Evolutionary conservation across 1,140 invertebrate genomes (phyloP), one percentile per base, ranked within the genome.

Genomic region (Calliopsis andreniformis): DNA sequence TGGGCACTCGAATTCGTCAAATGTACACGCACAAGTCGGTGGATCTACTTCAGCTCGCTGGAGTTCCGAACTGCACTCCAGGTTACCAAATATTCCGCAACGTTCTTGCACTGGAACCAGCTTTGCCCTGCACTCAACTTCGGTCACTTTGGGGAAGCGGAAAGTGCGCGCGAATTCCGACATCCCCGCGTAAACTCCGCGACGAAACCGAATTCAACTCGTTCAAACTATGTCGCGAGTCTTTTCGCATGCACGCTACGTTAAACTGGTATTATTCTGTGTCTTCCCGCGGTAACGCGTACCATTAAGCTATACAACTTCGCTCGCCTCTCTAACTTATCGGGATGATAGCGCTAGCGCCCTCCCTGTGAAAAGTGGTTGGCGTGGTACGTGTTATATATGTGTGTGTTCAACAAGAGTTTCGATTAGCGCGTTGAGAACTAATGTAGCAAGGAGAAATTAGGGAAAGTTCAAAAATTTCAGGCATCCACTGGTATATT

Each of bases 41-140:
- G 58, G 30, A 62, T 51, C 42, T 61, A 61, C 28, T 39, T 49
- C 30, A n/a, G 59, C 25, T 42, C 14, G 58, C 47, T 63, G 73
- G 64, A 78, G 80, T 81, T 72, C 67, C n/a, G 58, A 82, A 82
- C 78, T 80, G 56, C 58, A 66, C 80, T 78, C 61, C 32, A 82
- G 69, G 76, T 72, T 42, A 59, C 59, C 79, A 82, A 82, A 82
- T 82, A 80, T 82, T 72, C 70, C 79, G 64, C 64, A 51, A 68
- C 51, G 68, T 79, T 78, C 79, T 78, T 78, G 80, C 72, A 81
- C 69, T 80, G 73, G 63, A 39, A 68, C 49, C 59, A 72, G 70
- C 72, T 76, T 76, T 76, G 64, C 72, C 79, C 62, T 61, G 75
- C 79, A 58, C 79, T 63, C 67, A 64, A 71, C 79, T 76, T 76